These are phyloP conservation scores for Astatoreochromis straeleni DNA, from an alignment of 2,113 vertebrate species.

Conservation along the genomic window DNA sequence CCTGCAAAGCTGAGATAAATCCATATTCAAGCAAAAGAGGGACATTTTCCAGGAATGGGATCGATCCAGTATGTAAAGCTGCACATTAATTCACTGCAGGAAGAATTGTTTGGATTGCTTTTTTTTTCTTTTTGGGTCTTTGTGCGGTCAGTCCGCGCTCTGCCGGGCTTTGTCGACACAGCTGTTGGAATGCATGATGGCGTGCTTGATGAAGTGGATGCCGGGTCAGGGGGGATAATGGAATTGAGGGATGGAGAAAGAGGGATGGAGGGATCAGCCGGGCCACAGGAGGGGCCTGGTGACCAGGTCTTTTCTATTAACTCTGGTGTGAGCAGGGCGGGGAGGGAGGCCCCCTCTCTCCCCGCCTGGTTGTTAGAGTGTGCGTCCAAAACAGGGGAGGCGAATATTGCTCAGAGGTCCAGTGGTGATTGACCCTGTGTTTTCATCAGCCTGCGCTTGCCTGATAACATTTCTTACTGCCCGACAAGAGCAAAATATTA, in stretches of 20 bases:
- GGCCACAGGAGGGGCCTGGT: constrained; percentile 35
- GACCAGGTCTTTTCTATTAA: constrained; percentile 73
- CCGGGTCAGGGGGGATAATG: constrained; percentile 62
- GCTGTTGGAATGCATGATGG: constrained; percentile 45
- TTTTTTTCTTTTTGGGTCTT: neutral
- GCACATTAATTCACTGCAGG: neutral
- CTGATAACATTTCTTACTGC: constrained; percentile 54
- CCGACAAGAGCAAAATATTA: constrained; percentile 22
- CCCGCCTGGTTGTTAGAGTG: constrained; percentile 26
- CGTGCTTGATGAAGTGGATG: constrained; percentile 51
- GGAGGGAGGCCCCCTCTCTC: constrained; percentile 31
- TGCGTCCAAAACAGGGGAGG: constrained; percentile 26
- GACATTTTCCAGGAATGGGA: neutral
- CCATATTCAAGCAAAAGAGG: neutral
- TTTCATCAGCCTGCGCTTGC: constrained; percentile 60
- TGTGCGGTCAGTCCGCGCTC: neutral
- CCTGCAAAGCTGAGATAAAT: neutral
- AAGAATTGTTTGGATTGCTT: neutral
- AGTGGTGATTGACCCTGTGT: constrained; percentile 60
- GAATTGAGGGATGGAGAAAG: constrained; percentile 45
- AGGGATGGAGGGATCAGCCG: constrained; percentile 27
- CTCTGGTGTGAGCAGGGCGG: constrained; percentile 21
- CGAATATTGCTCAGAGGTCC: constrained; percentile 48
- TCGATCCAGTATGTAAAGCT: constrained; percentile 14
- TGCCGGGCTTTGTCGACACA: constrained; percentile 9